These are phyloP conservation scores for Etia nguti DNA, from an alignment of 2,113 vertebrate species.

Conservation along the genomic window DNA sequence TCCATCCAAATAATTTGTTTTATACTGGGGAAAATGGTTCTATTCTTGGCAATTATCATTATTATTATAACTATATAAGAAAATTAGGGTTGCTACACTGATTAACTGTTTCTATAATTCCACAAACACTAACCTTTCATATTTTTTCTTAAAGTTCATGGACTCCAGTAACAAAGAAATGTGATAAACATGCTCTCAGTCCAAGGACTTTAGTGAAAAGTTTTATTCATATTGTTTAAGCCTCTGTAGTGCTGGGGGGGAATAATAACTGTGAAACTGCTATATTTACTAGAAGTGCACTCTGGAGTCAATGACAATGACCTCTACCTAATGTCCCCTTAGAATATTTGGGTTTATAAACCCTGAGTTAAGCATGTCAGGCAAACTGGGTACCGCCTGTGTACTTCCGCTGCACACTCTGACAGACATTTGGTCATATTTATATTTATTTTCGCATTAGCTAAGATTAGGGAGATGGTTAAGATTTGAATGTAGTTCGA, in stretches of 20 bases:
- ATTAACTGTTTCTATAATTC: not conserved
- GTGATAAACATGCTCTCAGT: not conserved
- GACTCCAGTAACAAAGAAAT: not conserved
- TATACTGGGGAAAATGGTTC: not conserved
- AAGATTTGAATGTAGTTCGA: fast-evolving
- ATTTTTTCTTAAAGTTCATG: not conserved
- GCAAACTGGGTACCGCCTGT: not conserved
- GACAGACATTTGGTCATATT: not conserved
- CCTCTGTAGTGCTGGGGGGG: not conserved
- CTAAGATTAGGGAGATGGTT: not conserved
- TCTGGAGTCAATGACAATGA: not conserved
- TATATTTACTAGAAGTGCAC: not conserved
- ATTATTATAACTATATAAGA: not conserved
- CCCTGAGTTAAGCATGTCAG: fast-evolving
- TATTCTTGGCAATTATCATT: not conserved
- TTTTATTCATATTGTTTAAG: not conserved
- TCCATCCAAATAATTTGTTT: not conserved
- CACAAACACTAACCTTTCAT: not conserved
- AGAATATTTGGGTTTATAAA: fast-evolving
- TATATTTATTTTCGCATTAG: not conserved
- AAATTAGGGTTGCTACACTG: not conserved
- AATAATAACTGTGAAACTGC: not conserved
- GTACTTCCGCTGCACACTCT: not conserved
- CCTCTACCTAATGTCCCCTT: not conserved
- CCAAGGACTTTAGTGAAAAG: not conserved